Evolutionary conservation across 2,113 vertebrate species (phyloP).

Genomic region (Pleuronectes platessa): DNA sequence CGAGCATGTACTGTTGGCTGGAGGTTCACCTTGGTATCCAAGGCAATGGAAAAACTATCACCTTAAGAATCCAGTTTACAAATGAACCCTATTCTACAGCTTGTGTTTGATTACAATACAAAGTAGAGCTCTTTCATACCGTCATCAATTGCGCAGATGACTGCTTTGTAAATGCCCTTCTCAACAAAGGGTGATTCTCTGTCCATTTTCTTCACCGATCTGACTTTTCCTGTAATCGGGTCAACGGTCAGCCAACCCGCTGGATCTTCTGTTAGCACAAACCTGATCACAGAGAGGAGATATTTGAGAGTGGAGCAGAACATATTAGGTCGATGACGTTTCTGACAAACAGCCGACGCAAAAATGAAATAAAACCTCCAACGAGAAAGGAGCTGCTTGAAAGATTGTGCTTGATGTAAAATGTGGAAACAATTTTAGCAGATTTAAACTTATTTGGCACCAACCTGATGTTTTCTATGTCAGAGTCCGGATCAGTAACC

Average conservation of each 20-base stretch:
- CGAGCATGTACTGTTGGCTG: slow-evolving; percentile 76
- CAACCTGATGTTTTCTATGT: slow-evolving; percentile 62
- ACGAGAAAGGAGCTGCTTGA: background rate
- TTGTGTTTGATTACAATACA: background rate
- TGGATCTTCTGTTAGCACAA: slow-evolving; percentile 73
- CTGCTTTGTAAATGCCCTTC: slow-evolving; percentile 73
- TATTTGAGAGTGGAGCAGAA: background rate
- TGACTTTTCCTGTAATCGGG: slow-evolving; percentile 78
- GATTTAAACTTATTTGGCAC: background rate
- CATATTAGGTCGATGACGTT: background rate
- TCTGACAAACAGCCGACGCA: no score
- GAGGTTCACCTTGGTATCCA: slow-evolving; percentile 77
- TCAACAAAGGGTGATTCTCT: slow-evolving; percentile 81
- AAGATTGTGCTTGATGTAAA: background rate
- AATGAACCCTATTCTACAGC: background rate
- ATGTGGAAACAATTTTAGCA: background rate
- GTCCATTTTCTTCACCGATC: slow-evolving; percentile 76
- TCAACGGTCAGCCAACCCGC: slow-evolving; percentile 82
- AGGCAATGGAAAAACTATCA: background rate
- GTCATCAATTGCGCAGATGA: slow-evolving; percentile 76
- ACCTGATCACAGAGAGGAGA: slow-evolving; percentile 69
- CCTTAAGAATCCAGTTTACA: background rate
- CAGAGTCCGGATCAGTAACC: slow-evolving; percentile 70
- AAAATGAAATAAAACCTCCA: no score
- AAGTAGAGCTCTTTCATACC: slow-evolving; percentile 71